Conservation (phyloP, 2,113 vertebrate species). For the Paraplagusia blochii region DNA sequence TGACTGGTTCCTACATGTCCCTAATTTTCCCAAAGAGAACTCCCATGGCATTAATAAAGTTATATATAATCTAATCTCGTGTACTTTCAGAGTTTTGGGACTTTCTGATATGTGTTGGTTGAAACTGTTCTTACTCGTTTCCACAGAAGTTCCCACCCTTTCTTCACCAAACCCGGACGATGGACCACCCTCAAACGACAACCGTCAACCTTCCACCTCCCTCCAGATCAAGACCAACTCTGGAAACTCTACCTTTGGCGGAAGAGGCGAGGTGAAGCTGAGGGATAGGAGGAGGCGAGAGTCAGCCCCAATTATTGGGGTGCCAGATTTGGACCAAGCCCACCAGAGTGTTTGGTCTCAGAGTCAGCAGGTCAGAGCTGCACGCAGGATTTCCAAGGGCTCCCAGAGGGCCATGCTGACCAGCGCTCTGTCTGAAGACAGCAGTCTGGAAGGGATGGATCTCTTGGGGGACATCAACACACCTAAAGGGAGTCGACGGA, state of each 20-base stretch:
- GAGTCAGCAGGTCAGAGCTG: slow-evolving; percentile 52
- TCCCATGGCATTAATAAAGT: too few species aligned
- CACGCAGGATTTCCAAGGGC: slow-evolving; percentile 63
- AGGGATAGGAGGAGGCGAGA: slow-evolving; percentile 66
- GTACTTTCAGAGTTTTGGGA: too few species aligned
- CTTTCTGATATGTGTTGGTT: neutral
- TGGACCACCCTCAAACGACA: slow-evolving; percentile 39
- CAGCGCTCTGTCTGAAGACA: slow-evolving; percentile 72
- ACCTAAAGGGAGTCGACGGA: slow-evolving; percentile 74
- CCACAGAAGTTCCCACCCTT: slow-evolving; percentile 33
- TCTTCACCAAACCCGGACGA: slow-evolving; percentile 38
- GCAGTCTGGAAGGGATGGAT: slow-evolving; percentile 56
- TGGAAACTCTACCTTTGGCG: slow-evolving; percentile 9
- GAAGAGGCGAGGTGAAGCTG: slow-evolving; percentile 59
- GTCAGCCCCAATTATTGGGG: slow-evolving; percentile 58
- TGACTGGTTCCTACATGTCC: too few species aligned
- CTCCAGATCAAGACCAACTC: slow-evolving; percentile 19
- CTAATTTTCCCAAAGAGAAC: too few species aligned
- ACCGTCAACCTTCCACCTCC: slow-evolving; percentile 18
- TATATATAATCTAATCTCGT: too few species aligned
- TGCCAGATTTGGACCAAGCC: slow-evolving; percentile 48
- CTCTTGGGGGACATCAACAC: slow-evolving; percentile 59
- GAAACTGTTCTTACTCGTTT: neutral
- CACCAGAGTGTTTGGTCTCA: slow-evolving; percentile 26
- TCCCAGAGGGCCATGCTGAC: slow-evolving; percentile 64